Base-by-base conservation (phyloP, 2,113 vertebrate species). In the Callospermophilus lateralis region DNA sequence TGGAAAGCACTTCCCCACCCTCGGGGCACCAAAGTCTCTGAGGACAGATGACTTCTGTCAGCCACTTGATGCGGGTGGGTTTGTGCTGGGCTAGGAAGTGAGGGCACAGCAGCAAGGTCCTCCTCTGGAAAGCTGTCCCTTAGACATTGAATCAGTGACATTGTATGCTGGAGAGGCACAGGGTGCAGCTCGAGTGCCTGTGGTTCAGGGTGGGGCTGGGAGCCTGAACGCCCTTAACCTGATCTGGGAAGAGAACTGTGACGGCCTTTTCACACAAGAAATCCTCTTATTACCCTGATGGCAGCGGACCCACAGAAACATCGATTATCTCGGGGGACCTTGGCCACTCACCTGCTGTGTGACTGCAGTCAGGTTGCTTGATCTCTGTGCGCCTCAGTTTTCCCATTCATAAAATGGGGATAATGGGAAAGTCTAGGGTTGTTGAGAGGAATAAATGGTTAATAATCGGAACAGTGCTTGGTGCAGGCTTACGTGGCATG, bases 311-410 rank as follows among this genome's bases (percentile, higher is more conserved):
- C 61, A 19, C 1, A 13, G 61, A 19, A 15, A 20, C 37, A 0
- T 3, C 1, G 55, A 19, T 16, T 24, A 6, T 87, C 61, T 24
- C 15, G 3, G 17, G 7, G 42, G 48, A 45, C 77, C 80, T 24
- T 0, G 0, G 37, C 26, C 32, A 1, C 68, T 65, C 24, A 1
- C 53, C 45, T 39, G 65, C 95, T 84, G 30, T 65, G 89, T 67
- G 89, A 73, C 78, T 53, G 0, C 0, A 6, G 30, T 15, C 30
- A 28, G n/a, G 13, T 53, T 37, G 15, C 34, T 51, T n/a, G 16
- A 61, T 37, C 34, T 79, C 55, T 92, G 92, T 80, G 72, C 20
- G 84, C 61, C 61, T 63, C 55, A 58, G 61, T 63, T 58, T 94
- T 68, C 72, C 80, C 37, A 17, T 72, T 55, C 51, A n/a, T 53